Percentiles rank a stretch among this genome's conserved stretches.
These are phyloP conservation scores for Neocrepidodera transversa DNA, from an alignment of 2,888 invertebrate genomes.

Conservation along the genomic window DNA sequence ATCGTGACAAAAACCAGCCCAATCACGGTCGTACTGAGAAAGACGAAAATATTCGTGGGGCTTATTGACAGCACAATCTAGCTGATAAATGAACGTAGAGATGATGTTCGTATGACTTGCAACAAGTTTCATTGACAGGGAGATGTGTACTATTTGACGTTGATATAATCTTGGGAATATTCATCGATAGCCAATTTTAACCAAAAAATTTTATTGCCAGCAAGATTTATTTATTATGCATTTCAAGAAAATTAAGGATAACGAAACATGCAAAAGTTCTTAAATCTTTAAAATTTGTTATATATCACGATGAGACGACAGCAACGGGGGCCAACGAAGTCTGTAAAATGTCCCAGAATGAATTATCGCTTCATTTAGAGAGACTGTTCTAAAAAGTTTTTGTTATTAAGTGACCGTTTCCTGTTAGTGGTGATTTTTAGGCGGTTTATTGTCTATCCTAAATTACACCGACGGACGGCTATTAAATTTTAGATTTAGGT, in stretches of 20 bases:
- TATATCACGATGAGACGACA: not conserved
- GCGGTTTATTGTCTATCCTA: slow-evolving; percentile 28
- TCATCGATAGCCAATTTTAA: too few species aligned
- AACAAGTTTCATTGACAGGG: slow-evolving; percentile 41
- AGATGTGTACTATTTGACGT: slow-evolving; percentile 23
- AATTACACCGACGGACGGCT: slow-evolving; percentile 17
- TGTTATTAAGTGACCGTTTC: slow-evolving; percentile 37
- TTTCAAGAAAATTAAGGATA: too few species aligned
- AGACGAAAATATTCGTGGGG: slow-evolving; percentile 46
- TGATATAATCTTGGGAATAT: slow-evolving; percentile 19
- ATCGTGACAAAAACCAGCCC: slow-evolving; percentile 55
- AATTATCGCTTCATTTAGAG: slow-evolving; percentile 33
- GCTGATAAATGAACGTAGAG: slow-evolving; percentile 52
- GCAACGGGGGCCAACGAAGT: not conserved
- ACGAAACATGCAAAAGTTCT: too few species aligned
- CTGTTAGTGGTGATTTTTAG: slow-evolving; percentile 30
- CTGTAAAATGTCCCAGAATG: slow-evolving; percentile 22
- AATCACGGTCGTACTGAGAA: slow-evolving; percentile 47
- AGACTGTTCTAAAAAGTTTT: slow-evolving; percentile 18
- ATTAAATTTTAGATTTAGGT: slow-evolving; percentile 23
- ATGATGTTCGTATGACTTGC: slow-evolving; percentile 50
- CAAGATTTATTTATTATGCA: too few species aligned
- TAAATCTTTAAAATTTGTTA: not conserved
- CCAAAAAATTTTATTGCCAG: too few species aligned
- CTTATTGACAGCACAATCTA: slow-evolving; percentile 54